These are phyloP conservation scores for Zosterops lateralis DNA, from an alignment of 2,113 vertebrate genomes.

Conservation along the genomic window DNA sequence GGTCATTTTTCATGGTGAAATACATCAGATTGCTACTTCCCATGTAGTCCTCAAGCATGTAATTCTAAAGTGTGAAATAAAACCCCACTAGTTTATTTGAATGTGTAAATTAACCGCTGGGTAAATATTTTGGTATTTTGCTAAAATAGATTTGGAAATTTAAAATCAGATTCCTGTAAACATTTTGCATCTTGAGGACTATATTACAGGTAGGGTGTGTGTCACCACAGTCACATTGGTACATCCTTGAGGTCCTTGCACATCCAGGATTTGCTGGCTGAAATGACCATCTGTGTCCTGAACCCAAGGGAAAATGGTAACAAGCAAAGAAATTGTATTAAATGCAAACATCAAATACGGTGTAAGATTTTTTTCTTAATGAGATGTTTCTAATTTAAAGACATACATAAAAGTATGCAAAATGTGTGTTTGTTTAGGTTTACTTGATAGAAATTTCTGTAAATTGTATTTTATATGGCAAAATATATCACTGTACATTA, in stretches of 20 bases:
- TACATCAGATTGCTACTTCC: not conserved
- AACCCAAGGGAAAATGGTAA: not conserved
- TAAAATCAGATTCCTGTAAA: not conserved
- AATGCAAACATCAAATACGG: conserved; percentile 41
- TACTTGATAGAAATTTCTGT: conserved; percentile 74
- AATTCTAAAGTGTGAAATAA: not conserved
- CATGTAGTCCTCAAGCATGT: not conserved
- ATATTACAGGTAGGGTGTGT: not conserved
- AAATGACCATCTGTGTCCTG: not conserved
- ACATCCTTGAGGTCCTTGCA: conserved; percentile 1
- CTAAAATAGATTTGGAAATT: conserved; percentile 64
- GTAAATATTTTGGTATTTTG: conserved; percentile 71
- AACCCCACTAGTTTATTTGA: conserved; percentile 44
- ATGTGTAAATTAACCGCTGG: conserved; percentile 30
- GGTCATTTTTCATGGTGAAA: not conserved
- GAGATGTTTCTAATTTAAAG: conserved; percentile 77
- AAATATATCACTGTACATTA: conserved; percentile 75
- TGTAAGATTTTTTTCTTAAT: conserved; percentile 62
- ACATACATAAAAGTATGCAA: conserved; percentile 69
- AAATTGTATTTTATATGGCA: conserved; percentile 81
- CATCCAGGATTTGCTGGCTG: not conserved
- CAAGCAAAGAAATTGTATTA: conserved; percentile 2
- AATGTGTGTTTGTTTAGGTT: conserved; percentile 75
- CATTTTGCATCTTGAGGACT: conserved; percentile 41
- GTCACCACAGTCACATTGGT: conserved; percentile 13